phyloP scores from a whole-genome alignment of 2,888 invertebrate species.

The Embidobia sp. region DNA sequence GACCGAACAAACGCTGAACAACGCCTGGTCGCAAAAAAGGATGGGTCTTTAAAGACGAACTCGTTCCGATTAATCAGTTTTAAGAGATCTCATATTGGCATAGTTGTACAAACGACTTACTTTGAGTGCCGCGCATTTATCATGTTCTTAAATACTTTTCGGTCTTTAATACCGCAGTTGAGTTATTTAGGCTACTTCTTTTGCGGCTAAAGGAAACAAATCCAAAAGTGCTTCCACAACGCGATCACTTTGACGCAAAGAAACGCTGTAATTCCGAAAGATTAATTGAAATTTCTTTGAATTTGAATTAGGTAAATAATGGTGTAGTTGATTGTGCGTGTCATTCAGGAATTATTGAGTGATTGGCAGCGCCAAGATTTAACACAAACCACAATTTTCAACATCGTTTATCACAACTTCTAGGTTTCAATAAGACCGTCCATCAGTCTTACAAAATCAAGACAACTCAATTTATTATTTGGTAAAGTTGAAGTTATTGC shows the following conservation, averaged over 20 bases:
- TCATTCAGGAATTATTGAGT: constrained; percentile 17
- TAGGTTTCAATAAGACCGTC: constrained; percentile 38
- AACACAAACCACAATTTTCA: constrained; percentile 10
- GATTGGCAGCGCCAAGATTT: constrained; percentile 14
- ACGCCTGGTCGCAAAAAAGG: constrained; percentile 32
- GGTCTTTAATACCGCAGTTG: too few species aligned
- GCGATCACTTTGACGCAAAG: background rate
- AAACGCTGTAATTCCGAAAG: constrained; percentile 3
- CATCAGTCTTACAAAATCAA: constrained; percentile 29
- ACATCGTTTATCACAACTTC: constrained; percentile 46
- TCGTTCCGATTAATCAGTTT: constrained; percentile 52
- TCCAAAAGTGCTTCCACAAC: background rate
- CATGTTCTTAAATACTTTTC: constrained; percentile 24
- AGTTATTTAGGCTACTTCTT: constrained; percentile 3
- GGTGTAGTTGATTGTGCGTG: constrained; percentile 10
- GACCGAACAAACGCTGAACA: constrained; percentile 42
- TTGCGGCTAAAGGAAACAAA: background rate
- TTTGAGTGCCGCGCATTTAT: constrained; percentile 29
- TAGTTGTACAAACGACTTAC: constrained; percentile 34
- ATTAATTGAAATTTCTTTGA: background rate
- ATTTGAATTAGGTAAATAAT: constrained; percentile 27
- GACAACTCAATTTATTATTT: constrained; percentile 40
- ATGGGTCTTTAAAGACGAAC: constrained; percentile 34
- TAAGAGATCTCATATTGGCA: constrained; percentile 48
- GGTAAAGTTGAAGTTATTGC: constrained; percentile 27